Base-by-base conservation (phyloP, 2,888 invertebrate species). In the Ectemnius lituratus region DNA sequence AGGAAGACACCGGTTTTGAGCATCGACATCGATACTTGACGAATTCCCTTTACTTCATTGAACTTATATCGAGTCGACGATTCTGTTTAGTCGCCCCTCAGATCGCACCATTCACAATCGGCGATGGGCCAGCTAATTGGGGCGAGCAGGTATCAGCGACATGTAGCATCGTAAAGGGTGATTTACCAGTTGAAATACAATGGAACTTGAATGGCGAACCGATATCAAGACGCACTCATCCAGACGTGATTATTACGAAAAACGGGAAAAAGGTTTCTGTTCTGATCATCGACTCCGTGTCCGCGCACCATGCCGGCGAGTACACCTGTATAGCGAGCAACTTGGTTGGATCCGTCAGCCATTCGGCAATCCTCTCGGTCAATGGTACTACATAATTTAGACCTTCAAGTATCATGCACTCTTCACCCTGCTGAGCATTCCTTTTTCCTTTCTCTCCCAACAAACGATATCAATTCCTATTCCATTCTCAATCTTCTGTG, bases 261-360 rank as follows among this genome's bases (percentile, higher is more conserved):
- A 92, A 94, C 81, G 94, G 94, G 78, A 94, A 93, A 88, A 93
- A 94, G 66, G 94, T 94, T 67, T 94, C 94, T 81, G 93, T 94
- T 78, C 86, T 93, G 68, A 92, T 92, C 86, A 93, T 93, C 84
- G 93, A 92, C 87, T 91, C 92, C 5, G 93, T 93, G 52, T 90
- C 92, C 70, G 93, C 92, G 2, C 90, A 92, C 75, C 93, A 94
- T 86, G 92, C 93, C 66, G 94, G 94, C 70, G 92, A 92, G 84
- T 94, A 93, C 88, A 93, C 93, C 62, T 94, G 94, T 87, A 90
- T 92, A 83, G 94, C 93, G 60, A 92, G 92, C 85, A 94, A 94
- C 90, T 87, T 90, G 62, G 93, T 93, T 60, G 94, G 94, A 73
- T 90, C 91, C 84, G 91, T 92, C 84, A 91, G 92, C 82, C 91